These are phyloP conservation scores for Tyria jacobaeae DNA, from an alignment of 2,888 invertebrate species.

Conservation along the genomic window DNA sequence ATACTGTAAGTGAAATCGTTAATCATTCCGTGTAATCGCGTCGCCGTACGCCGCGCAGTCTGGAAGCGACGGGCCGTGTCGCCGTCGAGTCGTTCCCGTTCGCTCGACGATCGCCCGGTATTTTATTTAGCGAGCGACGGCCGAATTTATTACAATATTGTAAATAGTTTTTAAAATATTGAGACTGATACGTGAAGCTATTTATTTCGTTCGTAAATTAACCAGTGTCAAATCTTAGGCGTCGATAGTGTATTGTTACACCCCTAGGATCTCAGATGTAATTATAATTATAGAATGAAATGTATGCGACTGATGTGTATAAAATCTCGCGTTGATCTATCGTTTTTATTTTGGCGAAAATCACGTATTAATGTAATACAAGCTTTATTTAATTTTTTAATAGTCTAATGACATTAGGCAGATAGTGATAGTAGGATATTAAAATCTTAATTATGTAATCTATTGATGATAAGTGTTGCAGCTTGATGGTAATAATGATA, in stretches of 20 bases:
- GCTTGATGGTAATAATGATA: constrained; percentile 31
- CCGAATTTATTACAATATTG: constrained; percentile 78
- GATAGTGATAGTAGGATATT: constrained; percentile 48
- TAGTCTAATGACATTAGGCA: constrained; percentile 47
- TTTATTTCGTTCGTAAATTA: constrained; percentile 83
- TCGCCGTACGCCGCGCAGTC: not conserved
- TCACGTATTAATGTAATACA: constrained; percentile 47
- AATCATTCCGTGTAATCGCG: constrained; percentile 70
- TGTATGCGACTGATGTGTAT: constrained; percentile 47
- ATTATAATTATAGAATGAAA: constrained; percentile 57
- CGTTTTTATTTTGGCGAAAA: constrained; percentile 38
- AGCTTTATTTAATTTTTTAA: constrained; percentile 55
- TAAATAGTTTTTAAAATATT: constrained; percentile 83
- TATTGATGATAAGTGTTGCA: constrained; percentile 48
- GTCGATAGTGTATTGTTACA: constrained; percentile 68
- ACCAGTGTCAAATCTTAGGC: constrained; percentile 82
- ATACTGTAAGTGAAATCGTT: constrained; percentile 64
- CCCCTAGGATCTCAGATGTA: constrained; percentile 75
- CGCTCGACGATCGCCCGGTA: constrained; percentile 56
- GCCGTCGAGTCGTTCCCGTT: constrained; percentile 16
- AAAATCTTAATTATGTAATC: constrained; percentile 49
- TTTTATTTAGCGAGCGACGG: constrained; percentile 68
- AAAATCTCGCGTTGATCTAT: constrained; percentile 48
- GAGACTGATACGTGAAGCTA: constrained; percentile 85
- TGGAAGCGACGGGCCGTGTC: not conserved